Base-by-base conservation (phyloP, 1,140 invertebrate species). In the Hylaeus anthracinus region DNA sequence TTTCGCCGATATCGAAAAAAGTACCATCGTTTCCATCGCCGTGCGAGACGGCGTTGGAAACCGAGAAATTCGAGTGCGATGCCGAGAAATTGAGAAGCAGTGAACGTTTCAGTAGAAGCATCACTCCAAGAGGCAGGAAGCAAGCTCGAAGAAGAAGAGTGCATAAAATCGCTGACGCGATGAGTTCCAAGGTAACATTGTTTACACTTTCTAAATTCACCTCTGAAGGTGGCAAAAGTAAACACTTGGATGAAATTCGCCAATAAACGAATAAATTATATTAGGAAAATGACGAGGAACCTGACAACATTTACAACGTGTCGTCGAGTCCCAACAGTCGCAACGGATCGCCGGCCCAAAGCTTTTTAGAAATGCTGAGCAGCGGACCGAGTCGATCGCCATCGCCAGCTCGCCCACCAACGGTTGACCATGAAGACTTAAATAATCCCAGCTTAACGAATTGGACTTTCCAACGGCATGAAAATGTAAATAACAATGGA, bases 81-180 rank as follows among this genome's bases (percentile, higher is more conserved):
- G 94, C 93, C 2, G 94, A 94, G 63, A 88, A 90, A 63, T 79
- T 94, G 5, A 89, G 94, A n/a, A 94, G 90, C 69, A 93, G 94
- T 90, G 94, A 96, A 89, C 88, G 96, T 81, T 95, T 95, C 85
- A 94, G 94, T 10, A 92, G 94, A 82, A 94, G 94, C 3, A 86
- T 94, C 6, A 92, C 92, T 0, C 93, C 94, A 0, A 92, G 93
- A 76, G 94, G 93, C 14, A 90, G 93, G 45, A 92, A 94, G 15
- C 92, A 92, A 75, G 89, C 86, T 3, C 82, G 91, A n/a, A 88
- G 91, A 6, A 86, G 90, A 76, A 90, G 84, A 78, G 86, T 92
- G 41, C 91, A 92, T 48, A 91, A 85, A 72, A 64, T 72, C 12
- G 65, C 80, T 0, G 88, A 90, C n/a, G 37, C 67, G 15, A 90